Evolutionary conservation across 2,113 vertebrate species (phyloP).

Genomic region (Butorides virescens): DNA sequence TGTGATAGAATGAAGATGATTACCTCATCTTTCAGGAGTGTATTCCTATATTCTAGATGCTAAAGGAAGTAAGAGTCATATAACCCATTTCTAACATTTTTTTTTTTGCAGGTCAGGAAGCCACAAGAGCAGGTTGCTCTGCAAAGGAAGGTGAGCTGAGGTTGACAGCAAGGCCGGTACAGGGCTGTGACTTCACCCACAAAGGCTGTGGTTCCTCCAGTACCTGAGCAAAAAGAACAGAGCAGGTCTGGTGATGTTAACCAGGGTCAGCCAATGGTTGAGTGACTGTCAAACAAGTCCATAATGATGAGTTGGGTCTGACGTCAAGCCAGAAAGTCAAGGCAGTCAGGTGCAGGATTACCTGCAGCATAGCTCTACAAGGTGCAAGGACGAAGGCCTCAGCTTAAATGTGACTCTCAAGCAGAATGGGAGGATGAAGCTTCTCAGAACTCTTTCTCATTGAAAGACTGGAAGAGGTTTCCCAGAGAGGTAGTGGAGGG

Average conservation of each 20-base stretch:
- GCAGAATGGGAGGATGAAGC: neutral
- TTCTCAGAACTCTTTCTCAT: neutral
- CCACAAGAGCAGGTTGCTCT: neutral
- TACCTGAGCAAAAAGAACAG: neutral
- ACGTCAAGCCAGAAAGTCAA: neutral
- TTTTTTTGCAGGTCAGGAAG: neutral
- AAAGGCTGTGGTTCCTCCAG: neutral
- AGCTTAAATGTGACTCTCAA: neutral
- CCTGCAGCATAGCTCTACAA: neutral
- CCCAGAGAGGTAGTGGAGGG: no score
- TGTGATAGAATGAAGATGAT: neutral
- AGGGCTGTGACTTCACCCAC: neutral
- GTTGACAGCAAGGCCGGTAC: neutral
- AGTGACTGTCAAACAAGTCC: neutral
- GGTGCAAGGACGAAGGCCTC: neutral
- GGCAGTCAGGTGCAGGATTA: neutral
- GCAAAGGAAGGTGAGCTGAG: neutral
- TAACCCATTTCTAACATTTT: neutral
- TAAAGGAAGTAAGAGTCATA: neutral
- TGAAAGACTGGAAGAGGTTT: no score
- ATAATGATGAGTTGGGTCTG: neutral
- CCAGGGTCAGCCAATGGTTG: neutral
- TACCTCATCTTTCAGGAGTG: neutral
- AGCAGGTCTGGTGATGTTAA: neutral
- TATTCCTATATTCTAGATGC: neutral